Conservation (phyloP, 2,888 invertebrate genomes). For the Aleiodes testaceus region DNA sequence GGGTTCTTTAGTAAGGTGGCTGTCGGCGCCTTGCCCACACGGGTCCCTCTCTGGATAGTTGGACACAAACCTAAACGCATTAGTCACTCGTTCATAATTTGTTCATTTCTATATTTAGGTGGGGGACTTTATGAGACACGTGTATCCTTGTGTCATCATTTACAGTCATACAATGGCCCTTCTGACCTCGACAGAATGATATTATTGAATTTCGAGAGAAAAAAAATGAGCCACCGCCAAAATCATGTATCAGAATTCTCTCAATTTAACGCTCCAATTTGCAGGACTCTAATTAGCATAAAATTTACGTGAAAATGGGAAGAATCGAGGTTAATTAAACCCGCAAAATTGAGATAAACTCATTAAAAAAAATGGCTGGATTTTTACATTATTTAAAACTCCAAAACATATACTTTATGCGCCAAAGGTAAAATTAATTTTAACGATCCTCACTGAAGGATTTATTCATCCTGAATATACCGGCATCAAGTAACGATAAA, state of each 20-base stretch:
- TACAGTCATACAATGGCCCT: not conserved
- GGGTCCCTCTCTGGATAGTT: conserved; percentile 23
- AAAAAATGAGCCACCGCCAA: not conserved
- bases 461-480: conserved; percentile 22
- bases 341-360: too few relatives aligned
- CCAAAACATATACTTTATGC: too few relatives aligned
- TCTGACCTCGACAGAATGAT: not conserved
- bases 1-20: conserved; percentile 33
- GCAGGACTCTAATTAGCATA: too few relatives aligned
- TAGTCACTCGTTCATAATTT: conserved; percentile 64
- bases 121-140: conserved; percentile 33
- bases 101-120: conserved; percentile 63
- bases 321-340: too few relatives aligned
- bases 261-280: too few relatives aligned
- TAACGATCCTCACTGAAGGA: too few relatives aligned
- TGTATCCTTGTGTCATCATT: too few relatives aligned
- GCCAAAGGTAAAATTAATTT: too few relatives aligned
- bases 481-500: conserved; percentile 34
- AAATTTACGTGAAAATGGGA: too few relatives aligned
- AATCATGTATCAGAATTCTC: not conserved
- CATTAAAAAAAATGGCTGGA: too few relatives aligned
- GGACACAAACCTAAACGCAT: conserved; percentile 53
- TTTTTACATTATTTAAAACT: too few relatives aligned
- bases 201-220: not conserved
- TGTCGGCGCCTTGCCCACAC: conserved; percentile 45